phyloP scores from a whole-genome alignment of 1,140 invertebrate species.

The Nasonia vitripennis region DNA sequence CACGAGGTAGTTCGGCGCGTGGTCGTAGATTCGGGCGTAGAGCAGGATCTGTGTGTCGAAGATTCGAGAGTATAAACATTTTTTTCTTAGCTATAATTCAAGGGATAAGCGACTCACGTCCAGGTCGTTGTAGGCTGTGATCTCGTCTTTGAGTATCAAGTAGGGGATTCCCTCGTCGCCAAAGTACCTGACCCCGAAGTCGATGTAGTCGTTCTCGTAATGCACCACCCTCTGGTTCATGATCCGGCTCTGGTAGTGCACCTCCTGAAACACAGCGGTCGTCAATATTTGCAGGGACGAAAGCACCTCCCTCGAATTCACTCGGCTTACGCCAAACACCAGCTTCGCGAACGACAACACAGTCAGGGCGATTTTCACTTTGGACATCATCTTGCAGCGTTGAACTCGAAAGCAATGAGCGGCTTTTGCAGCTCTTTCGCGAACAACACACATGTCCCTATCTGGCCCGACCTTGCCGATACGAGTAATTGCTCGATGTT shows the following conservation, averaged over 20 bases:
- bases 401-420: neutral
- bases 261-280: neutral
- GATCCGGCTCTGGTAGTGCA: slow-evolving; percentile 13
- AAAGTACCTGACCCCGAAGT: slow-evolving; percentile 20
- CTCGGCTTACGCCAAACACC: neutral
- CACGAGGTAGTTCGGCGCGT: neutral
- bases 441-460: neutral
- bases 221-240: slow-evolving; percentile 5
- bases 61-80: neutral
- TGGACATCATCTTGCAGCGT: neutral
- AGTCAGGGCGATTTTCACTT: neutral
- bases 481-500: neutral
- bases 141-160: neutral
- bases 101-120: slow-evolving; percentile 8
- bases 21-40: slow-evolving; percentile 5
- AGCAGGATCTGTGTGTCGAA: slow-evolving; percentile 15
- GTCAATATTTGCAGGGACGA: too few relatives aligned
- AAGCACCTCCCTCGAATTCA: neutral
- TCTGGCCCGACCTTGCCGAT: neutral
- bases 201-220: slow-evolving; percentile 29
- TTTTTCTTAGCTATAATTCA: neutral
- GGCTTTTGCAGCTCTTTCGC: neutral
- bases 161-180: slow-evolving; percentile 32
- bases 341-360: neutral
- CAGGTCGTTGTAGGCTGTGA: slow-evolving; percentile 33